Conservation (phyloP, 2,113 vertebrate species). For the Crotophaga sulcirostris region DNA sequence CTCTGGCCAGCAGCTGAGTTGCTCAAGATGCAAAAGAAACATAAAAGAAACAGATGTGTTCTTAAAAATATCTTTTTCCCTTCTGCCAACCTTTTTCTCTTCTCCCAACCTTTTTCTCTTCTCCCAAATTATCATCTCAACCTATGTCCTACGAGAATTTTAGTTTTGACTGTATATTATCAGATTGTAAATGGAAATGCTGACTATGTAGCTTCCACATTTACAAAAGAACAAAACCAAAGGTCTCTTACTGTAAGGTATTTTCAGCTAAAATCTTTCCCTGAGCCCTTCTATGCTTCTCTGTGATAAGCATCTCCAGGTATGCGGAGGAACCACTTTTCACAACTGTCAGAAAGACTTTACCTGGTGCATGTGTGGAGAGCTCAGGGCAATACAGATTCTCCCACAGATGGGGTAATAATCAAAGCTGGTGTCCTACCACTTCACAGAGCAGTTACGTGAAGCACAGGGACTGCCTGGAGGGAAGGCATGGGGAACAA, state of each 20-base stretch:
- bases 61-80: neutral
- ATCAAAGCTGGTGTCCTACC: neutral
- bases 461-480: neutral
- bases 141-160: neutral
- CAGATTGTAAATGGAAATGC: neutral
- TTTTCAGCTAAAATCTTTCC: neutral
- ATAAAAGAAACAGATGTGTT: neutral
- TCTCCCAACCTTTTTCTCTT: neutral
- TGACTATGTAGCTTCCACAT: neutral
- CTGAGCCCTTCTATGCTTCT: neutral
- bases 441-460: neutral
- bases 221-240: neutral
- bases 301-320: neutral
- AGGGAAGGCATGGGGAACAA: neutral
- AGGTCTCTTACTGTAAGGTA: neutral
- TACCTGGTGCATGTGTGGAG: neutral
- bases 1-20: neutral
- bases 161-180: neutral
- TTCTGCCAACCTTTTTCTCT: neutral
- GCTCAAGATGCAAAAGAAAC: neutral
- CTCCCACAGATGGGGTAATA: neutral
- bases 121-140: neutral
- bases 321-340: neutral
- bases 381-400: neutral
- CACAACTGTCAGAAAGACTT: neutral